Base-by-base conservation (phyloP, 2,797 vertebrate species). In the Falco rusticolus region DNA sequence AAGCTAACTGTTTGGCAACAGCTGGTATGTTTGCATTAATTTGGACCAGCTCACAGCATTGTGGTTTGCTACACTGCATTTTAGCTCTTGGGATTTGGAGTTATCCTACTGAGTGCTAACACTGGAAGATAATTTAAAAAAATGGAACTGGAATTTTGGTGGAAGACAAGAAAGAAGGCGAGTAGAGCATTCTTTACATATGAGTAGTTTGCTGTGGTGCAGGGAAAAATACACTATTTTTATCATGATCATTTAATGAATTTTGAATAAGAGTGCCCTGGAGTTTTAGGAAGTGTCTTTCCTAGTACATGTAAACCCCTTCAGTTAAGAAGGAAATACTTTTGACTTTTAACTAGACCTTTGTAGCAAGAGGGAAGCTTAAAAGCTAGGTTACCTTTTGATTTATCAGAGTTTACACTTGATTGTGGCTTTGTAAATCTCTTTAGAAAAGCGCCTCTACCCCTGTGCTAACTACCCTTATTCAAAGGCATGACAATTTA, bases 1-100 rank as follows among this genome's bases (percentile, higher is more conserved):
- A 94, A 89, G 75, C 69, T 77, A 71, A 90, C 64, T 70, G 45
- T 87, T 87, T 71, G 84, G 94, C 90, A 95, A 47, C 88, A 93
- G 82, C 64, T 92, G 80, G 65, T 22, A 18, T 3, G 34, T 85
- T 77, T 91, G 87, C 83, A 53, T 57, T 57, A 60, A 54, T 81
- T 65, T 80, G 71, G 77, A 78, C 5, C 72, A 75, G 48, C 71
- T 93, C 76, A 56, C 71, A 90, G 87, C 69, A 59, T 41, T 2
- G 8, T 26, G 74, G 34, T 84, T 79, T 70, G 50, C 50, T 75
- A 63, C 29, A 5, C 54, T 69, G 39, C 60, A 31, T 87, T 79
- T 84, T 16, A 74, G 19, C 54, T 20, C n/a, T 41, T 13, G 26
- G 86, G 54, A 33, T 47, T 76, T 63, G 47, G 59, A 59, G 21